These are phyloP conservation scores for Orientallactaga bullata DNA, from an alignment of 2,113 vertebrate genomes.

Conservation along the genomic window DNA sequence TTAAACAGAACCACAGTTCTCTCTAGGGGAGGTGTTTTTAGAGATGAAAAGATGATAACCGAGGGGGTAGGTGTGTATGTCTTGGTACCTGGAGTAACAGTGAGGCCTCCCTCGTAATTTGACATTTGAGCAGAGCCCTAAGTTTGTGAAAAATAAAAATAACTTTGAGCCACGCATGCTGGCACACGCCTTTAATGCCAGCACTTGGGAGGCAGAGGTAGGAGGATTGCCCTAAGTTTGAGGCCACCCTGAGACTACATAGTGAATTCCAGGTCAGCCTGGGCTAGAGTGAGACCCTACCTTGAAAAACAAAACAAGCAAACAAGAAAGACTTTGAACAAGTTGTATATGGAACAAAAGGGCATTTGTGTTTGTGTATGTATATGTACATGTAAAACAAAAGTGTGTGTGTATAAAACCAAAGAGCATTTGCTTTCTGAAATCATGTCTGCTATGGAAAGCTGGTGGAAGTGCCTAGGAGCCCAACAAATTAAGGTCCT, in stretches of 20 bases:
- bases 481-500: not conserved
- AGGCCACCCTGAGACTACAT: no score
- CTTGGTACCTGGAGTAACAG: no score
- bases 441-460: not conserved
- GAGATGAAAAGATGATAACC: not conserved
- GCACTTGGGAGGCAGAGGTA: no score
- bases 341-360: not conserved
- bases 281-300: no score
- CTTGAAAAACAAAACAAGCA: no score
- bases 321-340: not conserved
- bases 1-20: not conserved
- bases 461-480: not conserved
- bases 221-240: no score
- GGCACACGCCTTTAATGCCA: no score
- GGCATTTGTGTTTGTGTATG: not conserved
- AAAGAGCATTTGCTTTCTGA: not conserved
- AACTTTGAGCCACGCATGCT: not conserved
- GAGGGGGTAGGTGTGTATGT: not conserved
- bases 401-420: not conserved
- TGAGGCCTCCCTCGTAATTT: not conserved
- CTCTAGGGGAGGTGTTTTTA: no score
- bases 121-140: not conserved
- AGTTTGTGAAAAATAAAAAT: constrained; percentile 20
- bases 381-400: no score
- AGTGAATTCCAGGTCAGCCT: no score